phyloP scores from a whole-genome alignment of 2,888 invertebrate genomes.

The Macrophya alboannulata region DNA sequence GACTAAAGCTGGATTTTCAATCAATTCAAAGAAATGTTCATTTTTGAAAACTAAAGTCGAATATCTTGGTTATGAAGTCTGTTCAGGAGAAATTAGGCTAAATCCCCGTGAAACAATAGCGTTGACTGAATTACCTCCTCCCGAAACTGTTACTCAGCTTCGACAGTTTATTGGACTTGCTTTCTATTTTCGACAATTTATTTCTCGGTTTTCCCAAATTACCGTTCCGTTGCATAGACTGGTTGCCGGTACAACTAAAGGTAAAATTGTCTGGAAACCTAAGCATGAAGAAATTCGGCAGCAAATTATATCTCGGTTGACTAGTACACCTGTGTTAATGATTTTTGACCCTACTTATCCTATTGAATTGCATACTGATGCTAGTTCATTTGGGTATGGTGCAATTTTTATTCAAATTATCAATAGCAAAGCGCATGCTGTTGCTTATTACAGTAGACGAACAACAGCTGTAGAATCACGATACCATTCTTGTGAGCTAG shows the following conservation, averaged over 20 bases:
- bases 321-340: slow-evolving; percentile 48
- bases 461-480: too few species aligned
- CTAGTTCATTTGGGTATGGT: slow-evolving; percentile 9
- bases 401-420: background rate
- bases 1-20: slow-evolving; percentile 47
- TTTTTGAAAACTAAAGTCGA: slow-evolving; percentile 69
- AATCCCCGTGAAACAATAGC: slow-evolving; percentile 68
- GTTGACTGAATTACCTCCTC: slow-evolving; percentile 80
- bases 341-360: slow-evolving; percentile 55
- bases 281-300: slow-evolving; percentile 54
- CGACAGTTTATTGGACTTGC: slow-evolving; percentile 41
- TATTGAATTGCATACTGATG: slow-evolving; percentile 56
- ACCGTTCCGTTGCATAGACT: slow-evolving; percentile 23
- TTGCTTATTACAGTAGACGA: slow-evolving; percentile 21
- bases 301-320: slow-evolving; percentile 57
- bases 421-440: background rate
- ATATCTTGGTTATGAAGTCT: slow-evolving; percentile 68
- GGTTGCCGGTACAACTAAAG: slow-evolving; percentile 27
- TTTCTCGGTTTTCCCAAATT: slow-evolving; percentile 55
- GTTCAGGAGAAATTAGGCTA: slow-evolving; percentile 68
- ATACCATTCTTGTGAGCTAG: too few species aligned
- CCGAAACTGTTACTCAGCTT: slow-evolving; percentile 81
- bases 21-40: slow-evolving; percentile 66
- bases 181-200: slow-evolving; percentile 61
- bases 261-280: slow-evolving; percentile 55